Evolutionary conservation across 2,797 vertebrate genomes (phyloP).

Genomic region (Uromys caudimaculatus): DNA sequence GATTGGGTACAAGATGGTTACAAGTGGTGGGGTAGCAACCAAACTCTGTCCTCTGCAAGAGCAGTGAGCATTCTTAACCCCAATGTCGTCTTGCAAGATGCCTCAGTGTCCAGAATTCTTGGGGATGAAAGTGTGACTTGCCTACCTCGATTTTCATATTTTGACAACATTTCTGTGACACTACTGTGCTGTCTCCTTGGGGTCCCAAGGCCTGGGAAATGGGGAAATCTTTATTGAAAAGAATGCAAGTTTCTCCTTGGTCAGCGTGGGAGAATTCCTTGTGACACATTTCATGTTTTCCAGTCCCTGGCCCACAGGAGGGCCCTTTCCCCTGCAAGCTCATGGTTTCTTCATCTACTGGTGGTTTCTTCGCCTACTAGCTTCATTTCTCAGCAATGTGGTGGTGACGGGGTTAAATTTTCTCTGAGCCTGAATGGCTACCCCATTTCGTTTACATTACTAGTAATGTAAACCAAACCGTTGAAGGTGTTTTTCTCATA

Average conservation of each 20-base stretch:
- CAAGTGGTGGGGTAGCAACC: background rate
- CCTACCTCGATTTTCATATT: background rate
- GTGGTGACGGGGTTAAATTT: background rate
- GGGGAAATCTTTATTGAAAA: background rate
- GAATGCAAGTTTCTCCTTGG: background rate
- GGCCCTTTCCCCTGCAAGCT: background rate
- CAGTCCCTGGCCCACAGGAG: background rate
- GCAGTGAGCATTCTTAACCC: background rate
- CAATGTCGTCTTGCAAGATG: background rate
- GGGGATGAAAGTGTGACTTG: background rate
- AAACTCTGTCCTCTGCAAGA: background rate
- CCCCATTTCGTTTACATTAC: background rate
- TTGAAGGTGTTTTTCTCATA: background rate
- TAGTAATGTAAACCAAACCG: background rate
- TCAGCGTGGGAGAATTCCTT: background rate
- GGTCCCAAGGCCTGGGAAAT: background rate
- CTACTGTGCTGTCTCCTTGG: background rate
- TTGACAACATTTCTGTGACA: background rate
- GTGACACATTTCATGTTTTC: background rate
- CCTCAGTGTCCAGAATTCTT: background rate
- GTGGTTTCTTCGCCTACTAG: background rate
- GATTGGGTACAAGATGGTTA: too few relatives aligned
- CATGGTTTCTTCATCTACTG: background rate
- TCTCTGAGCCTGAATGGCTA: background rate
- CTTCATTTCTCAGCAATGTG: background rate